phyloP scores from a whole-genome alignment of 2,888 invertebrate species.

The Aethes cnicana region DNA sequence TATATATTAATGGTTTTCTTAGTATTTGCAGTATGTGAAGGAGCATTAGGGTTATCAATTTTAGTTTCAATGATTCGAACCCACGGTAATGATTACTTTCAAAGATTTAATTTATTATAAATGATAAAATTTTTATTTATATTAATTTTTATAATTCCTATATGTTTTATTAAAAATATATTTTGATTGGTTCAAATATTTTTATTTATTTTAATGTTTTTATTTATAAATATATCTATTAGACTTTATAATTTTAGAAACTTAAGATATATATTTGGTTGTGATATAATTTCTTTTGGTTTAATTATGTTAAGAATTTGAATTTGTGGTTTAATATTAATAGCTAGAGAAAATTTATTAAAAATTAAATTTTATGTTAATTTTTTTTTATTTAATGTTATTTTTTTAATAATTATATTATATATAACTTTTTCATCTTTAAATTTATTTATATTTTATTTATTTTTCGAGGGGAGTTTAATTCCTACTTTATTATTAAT shows the following conservation, averaged over 20 bases:
- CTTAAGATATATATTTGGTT: conserved; percentile 70
- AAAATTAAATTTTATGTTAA: conserved; percentile 65
- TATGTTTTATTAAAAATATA: conserved; percentile 74
- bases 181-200: conserved; percentile 80
- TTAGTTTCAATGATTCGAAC: conserved; percentile 84
- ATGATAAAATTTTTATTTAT: conserved; percentile 82
- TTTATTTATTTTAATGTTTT: conserved; percentile 74
- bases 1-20: conserved; percentile 84
- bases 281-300: conserved; percentile 79
- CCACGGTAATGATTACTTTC: conserved; percentile 85
- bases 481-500: conserved; percentile 86
- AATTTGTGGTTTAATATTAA: conserved; percentile 83
- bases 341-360: conserved; percentile 78
- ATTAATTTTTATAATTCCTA: conserved; percentile 74
- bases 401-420: conserved; percentile 80
- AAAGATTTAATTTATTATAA: conserved; percentile 79
- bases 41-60: conserved; percentile 84
- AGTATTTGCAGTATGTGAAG: conserved; percentile 85
- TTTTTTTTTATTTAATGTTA: conserved; percentile 79
- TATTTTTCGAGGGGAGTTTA: conserved; percentile 87
- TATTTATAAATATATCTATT: conserved; percentile 68
- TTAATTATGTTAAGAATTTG: conserved; percentile 83
- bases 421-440: conserved; percentile 79
- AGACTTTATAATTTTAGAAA: conserved; percentile 57
- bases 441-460: conserved; percentile 86